Evolutionary conservation across 1,140 invertebrate genomes (phyloP).

Genomic region (Sipha flava): DNA sequence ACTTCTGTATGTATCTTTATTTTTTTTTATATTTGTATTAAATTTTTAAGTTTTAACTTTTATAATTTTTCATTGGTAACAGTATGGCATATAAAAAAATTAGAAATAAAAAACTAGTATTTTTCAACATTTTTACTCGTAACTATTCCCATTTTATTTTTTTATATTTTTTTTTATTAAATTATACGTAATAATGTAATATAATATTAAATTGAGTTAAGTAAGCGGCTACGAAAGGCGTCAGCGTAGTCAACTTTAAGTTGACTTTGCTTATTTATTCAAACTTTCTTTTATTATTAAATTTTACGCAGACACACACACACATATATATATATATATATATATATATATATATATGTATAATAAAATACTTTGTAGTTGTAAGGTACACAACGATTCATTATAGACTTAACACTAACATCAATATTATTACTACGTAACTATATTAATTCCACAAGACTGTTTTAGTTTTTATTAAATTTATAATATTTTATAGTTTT

Average conservation of each 20-base stretch:
- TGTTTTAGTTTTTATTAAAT: not conserved
- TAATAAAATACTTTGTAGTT: not conserved
- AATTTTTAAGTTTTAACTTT: not conserved
- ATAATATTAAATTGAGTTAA: not conserved
- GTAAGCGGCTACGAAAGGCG: not conserved
- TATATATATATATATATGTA: too few species aligned
- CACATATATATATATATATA: not conserved
- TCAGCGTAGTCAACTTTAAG: not conserved
- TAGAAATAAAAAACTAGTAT: not conserved
- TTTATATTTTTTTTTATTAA: not conserved
- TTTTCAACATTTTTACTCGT: not conserved
- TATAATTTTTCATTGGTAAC: constrained; percentile 1
- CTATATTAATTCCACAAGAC: not conserved
- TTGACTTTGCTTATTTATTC: not conserved
- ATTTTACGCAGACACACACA: not conserved
- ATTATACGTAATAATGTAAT: not conserved
- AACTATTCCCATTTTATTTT: not conserved
- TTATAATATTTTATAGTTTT: not conserved
- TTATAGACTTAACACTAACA: not conserved
- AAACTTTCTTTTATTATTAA: not conserved
- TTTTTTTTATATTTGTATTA: constrained; percentile 1
- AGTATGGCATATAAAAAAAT: not conserved
- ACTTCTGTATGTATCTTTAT: not conserved
- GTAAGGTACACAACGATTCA: not conserved
- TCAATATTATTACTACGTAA: not conserved